Base-by-base conservation (phyloP, 2,797 vertebrate species). In the Loris lydekkerianus region DNA sequence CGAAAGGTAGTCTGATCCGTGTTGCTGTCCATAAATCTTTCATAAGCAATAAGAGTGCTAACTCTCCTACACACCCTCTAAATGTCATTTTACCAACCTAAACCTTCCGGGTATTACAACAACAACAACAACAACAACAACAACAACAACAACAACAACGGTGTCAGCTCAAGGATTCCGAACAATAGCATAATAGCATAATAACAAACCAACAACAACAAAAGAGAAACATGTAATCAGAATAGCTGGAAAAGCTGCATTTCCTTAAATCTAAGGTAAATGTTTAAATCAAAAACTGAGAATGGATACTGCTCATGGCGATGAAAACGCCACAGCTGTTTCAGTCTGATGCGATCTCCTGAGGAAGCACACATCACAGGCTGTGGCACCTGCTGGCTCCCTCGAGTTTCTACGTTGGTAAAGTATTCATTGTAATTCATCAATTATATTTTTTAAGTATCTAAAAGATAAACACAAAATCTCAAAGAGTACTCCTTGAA, bases 11-110 rank as follows among this genome's bases (percentile, higher is more conserved):
- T 87, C 94, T 76, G 96, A 97, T 73, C 96, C 0, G 27, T 7
- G 20, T 80, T 82, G 97, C 82, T 88, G 80, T 89, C 96, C 61
- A 94, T 96, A 93, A 95, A 96, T 96, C 96, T 96, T 96, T 93
- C 94, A 95, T 87, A 83, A 94, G 96, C 96, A 94, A 56, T 81
- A 94, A 90, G 93, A 75, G 90, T 58, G 95, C 73, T 61, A 73
- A 63, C 90, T 53, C 80, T 86, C 67, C 91, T 61, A 67, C 3
- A 86, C 80, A 58, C 95, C 83, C 91, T 94, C 95, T 73, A 85
- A 97, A 97, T 88, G 95, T 90, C 67, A 63, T 83, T 90, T 92
- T 37, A 72, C 37, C 94, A 93, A 60, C 92, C 63, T 34, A 76
- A 34, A 31, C 89, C 86, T 82, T 96, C 92, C 69, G 43, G 81